phyloP scores from a whole-genome alignment of 2,888 invertebrate genomes.

The Acheta domesticus region DNA sequence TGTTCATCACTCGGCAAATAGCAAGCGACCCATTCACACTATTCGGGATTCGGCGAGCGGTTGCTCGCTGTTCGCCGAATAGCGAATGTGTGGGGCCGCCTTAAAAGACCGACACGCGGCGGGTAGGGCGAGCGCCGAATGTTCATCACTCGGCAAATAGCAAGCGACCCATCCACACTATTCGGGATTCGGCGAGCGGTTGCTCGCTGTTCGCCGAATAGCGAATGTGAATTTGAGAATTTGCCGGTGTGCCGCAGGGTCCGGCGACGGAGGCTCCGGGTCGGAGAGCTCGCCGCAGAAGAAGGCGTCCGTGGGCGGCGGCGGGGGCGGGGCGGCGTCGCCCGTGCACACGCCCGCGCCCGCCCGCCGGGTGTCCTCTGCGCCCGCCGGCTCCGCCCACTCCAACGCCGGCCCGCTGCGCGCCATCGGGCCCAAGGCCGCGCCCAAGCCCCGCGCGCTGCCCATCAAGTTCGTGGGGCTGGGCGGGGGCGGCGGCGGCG shows the following conservation, averaged over 20 bases:
- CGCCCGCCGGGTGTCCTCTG: slow-evolving; percentile 31
- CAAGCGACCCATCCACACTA: no score
- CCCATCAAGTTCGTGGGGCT: slow-evolving; percentile 46
- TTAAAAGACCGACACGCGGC: no score
- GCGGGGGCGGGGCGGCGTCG: slow-evolving; percentile 43
- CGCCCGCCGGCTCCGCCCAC: slow-evolving; percentile 32
- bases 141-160: no score
- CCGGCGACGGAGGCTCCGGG: slow-evolving; percentile 20
- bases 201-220: no score
- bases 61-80: no score
- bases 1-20: no score
- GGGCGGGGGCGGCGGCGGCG: slow-evolving; percentile 37
- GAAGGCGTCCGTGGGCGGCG: slow-evolving; percentile 47
- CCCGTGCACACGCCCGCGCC: slow-evolving; percentile 39
- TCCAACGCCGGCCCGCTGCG: slow-evolving; percentile 25
- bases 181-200: no score
- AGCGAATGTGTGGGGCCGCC: no score
- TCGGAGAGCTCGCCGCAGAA: slow-evolving; percentile 43
- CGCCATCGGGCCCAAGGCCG: slow-evolving; percentile 37
- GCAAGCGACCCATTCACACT: no score
- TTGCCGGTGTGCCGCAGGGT: not conserved
- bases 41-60: no score
- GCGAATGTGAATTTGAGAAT: no score
- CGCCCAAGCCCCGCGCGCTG: slow-evolving; percentile 43
- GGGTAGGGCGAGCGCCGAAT: no score